phyloP scores from a whole-genome alignment of 2,888 invertebrate species.

The Euphydryas editha region DNA sequence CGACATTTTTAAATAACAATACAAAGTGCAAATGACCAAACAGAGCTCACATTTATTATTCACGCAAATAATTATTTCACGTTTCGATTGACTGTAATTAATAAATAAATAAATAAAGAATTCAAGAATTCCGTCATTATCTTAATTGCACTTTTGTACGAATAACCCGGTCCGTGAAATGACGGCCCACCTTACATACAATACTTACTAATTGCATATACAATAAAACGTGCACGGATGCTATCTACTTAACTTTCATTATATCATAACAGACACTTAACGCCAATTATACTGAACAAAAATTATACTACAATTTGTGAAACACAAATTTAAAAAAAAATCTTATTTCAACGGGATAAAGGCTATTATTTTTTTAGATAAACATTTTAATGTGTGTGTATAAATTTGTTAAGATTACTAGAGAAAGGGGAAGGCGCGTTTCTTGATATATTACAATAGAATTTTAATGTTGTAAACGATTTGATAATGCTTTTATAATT shows the following conservation, averaged over 20 bases:
- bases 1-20: neutral
- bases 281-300: conserved; percentile 69
- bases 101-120: no score
- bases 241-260: conserved; percentile 77
- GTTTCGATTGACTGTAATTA: conserved; percentile 52
- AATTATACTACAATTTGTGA: conserved; percentile 38
- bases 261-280: conserved; percentile 79
- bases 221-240: conserved; percentile 64
- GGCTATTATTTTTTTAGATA: conserved; percentile 19
- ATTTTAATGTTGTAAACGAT: conserved; percentile 71
- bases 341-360: conserved; percentile 46
- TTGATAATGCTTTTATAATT: conserved; percentile 78
- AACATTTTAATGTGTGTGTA: conserved; percentile 12
- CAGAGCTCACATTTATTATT: conserved; percentile 15
- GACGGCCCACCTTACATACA: conserved; percentile 56
- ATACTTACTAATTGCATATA: conserved; percentile 71
- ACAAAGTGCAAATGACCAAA: neutral
- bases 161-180: conserved; percentile 62
- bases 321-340: conserved; percentile 36
- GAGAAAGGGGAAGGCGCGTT: conserved; percentile 70
- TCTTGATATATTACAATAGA: conserved; percentile 77
- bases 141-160: conserved; percentile 60
- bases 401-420: conserved; percentile 45
- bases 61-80: conserved; percentile 36
- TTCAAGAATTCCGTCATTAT: conserved; percentile 57